Evolutionary conservation across 1,140 invertebrate species (phyloP).

Genomic region (Gonioctena quinquepunctata): DNA sequence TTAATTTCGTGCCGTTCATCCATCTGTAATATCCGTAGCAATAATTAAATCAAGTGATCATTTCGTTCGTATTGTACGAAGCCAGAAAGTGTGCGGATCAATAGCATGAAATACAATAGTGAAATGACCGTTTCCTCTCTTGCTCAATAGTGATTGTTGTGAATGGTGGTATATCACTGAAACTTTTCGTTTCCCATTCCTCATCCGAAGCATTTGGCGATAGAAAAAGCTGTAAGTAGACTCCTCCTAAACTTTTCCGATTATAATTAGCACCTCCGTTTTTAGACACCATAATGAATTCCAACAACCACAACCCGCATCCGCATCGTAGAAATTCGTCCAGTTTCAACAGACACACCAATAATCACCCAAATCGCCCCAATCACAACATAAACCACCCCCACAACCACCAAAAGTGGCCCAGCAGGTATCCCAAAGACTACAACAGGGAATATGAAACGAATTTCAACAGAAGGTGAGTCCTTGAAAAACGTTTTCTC

Average conservation of each 20-base stretch:
- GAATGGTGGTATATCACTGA: constrained; percentile 3
- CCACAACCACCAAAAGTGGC: constrained; percentile 52
- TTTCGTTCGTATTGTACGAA: background rate
- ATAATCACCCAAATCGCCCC: constrained; percentile 46
- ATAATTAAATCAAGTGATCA: background rate
- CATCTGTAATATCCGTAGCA: background rate
- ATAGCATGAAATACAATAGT: constrained; percentile 18
- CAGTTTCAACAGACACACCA: constrained; percentile 50
- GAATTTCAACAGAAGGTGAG: constrained; percentile 53
- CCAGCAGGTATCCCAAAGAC: constrained; percentile 52
- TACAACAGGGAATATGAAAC: constrained; percentile 52
- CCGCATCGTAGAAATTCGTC: constrained; percentile 52
- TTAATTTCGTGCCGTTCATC: constrained; percentile 6
- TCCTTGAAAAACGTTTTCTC: constrained; percentile 2
- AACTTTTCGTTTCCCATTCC: background rate
- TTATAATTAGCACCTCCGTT: background rate
- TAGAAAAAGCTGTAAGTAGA: background rate
- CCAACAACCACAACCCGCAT: constrained; percentile 53
- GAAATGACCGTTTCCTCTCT: constrained; percentile 18
- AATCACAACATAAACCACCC: constrained; percentile 33
- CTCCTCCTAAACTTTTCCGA: background rate
- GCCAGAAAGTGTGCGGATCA: background rate
- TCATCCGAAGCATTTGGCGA: background rate
- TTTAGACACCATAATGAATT: constrained; percentile 44
- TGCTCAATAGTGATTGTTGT: constrained; percentile 18